Base-by-base conservation (phyloP, 1,140 invertebrate genomes). In the Acyrthosiphon pisum region DNA sequence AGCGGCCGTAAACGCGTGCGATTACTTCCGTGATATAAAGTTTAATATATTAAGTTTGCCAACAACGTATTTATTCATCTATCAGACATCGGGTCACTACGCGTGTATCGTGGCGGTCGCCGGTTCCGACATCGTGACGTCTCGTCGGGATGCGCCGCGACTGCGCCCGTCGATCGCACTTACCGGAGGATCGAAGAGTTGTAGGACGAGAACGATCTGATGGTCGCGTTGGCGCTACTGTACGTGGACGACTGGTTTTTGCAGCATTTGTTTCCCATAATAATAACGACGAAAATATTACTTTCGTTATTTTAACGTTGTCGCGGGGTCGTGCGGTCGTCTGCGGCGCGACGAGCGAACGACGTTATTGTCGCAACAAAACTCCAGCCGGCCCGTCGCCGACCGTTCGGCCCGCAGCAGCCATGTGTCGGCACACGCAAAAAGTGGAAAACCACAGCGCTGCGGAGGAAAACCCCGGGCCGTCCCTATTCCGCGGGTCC, bases 261-360 rank as follows among this genome's bases (percentile, higher is more conserved):
- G 94, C 96, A 96, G 94, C 96, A 96, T 93, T 96, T 95, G 94
- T 95, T 96, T 88, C 96, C 96, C 96, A 96, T 96, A 6, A 41
- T 92, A 76, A n/a, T 9, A 11, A 46, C 7, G 2, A 46, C 7
- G 2, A 8, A 8, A 0, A n/a, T 60, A 30, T 26, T 56, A 3
- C 11, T 30, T 8, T 60, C 8, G 50, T 50, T 50, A 30, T 68
- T n/a, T 14, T n/a, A 6, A 18, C n/a, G 2, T 76, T 30, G 37
- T 60, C 23, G 23, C 87, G 48, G 44, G 14, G 48, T 86, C 84
- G 35, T 23, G 37, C 30, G 18, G 44, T 1, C 44, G 30, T 41
- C 41, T 41, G n/a, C 2, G 26, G 18, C 26, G 48, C 95, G 91
- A 94, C 95, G 95, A 95, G 95, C 56, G 95, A 95, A 95, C 95